Evolutionary conservation across 2,888 invertebrate genomes (phyloP).

Genomic region (Drosophila setosimentum): DNA sequence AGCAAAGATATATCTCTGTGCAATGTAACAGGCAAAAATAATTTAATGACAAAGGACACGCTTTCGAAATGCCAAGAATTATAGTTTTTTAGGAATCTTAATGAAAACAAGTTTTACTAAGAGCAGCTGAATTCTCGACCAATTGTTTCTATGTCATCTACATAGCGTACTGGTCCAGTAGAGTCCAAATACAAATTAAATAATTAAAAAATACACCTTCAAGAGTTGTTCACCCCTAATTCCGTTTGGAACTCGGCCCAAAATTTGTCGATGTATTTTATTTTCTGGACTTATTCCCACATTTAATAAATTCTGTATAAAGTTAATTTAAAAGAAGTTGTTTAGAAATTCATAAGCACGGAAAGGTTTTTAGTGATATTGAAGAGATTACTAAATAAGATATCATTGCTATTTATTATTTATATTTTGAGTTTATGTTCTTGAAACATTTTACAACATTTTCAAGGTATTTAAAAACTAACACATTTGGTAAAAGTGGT

Average conservation of each 20-base stretch:
- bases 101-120: neutral
- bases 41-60: neutral
- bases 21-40: neutral
- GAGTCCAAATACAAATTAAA: neutral
- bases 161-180: neutral
- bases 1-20: neutral
- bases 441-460: neutral
- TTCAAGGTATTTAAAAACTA: neutral
- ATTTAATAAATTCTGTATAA: neutral
- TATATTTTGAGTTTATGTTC: neutral
- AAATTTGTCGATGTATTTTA: neutral
- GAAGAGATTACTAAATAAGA: neutral
- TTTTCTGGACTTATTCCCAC: neutral
- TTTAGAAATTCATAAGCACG: neutral
- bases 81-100: neutral
- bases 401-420: neutral
- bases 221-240: neutral
- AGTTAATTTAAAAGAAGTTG: neutral
- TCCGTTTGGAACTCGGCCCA: no score
- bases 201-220: neutral
- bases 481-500: slow-evolving; percentile 14
- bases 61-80: neutral
- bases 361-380: neutral
- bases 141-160: neutral
- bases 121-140: no score